Base-by-base conservation (phyloP, 2,113 vertebrate genomes). In the Lepus europaeus region DNA sequence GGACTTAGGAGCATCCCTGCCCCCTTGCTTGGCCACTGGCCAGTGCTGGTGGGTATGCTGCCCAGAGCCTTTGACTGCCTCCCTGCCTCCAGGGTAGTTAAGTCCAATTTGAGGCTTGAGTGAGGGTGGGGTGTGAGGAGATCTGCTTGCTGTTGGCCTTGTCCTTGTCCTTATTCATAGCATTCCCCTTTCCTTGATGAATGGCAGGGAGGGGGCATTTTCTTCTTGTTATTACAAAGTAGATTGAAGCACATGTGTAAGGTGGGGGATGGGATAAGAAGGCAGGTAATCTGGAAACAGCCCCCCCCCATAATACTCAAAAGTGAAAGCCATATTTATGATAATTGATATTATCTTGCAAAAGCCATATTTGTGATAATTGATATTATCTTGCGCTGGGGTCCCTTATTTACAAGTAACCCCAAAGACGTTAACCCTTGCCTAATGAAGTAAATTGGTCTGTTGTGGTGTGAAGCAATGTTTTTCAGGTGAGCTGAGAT, bases 391-490 rank as follows among this genome's bases (percentile, higher is more conserved):
- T 89, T 81, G 14, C 69, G 49, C 20, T 70, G 49, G 31, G 22
- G 4, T 33, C 14, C 19, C 1, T 70, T 3, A 53, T 83, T 66
- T 74, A 77, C 10, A 68, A 86, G 33, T 53, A 45, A 92, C 19
- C 36, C 61, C 53, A 87, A 45, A 68, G 51, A 63, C 69, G 33
- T 85, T 29, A 36, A 53, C 16, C 36, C n/a, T 64, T 94, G 10
- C 27, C 6, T 1, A 9, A 45, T 70, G 89, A 29, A 69, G 23
- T 86, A 69, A 91, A 64, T 49, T 20, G 10, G 3, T 81, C 84
- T 91, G 22, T 95, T 94, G 22, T 85, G 64, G 19, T 76, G 49
- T 64, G 20, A 81, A 88, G 76, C 39, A 77, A n/a, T 84, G 20
- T 51, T 63, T 87, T 73, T 63, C 11, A 61, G 51, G 49, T n/a